Conservation (phyloP, 2,797 vertebrate genomes). For the Scolopax rusticola region DNA sequence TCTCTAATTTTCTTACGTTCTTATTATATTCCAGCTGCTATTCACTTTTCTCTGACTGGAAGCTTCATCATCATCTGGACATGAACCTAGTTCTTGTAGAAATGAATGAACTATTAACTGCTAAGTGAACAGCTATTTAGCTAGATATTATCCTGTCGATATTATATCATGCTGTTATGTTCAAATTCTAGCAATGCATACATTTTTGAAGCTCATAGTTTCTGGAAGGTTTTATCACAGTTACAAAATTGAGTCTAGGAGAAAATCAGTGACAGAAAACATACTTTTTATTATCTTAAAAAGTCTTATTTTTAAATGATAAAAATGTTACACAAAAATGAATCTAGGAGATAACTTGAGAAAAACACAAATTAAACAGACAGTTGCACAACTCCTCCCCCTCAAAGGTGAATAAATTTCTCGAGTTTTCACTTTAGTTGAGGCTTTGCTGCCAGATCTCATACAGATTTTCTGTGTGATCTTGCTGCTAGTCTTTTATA, state of each 20-base stretch:
- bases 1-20: slow-evolving; percentile 21
- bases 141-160: neutral
- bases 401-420: neutral
- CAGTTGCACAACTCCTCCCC: fast-evolving
- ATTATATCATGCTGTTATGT: neutral
- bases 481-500: neutral
- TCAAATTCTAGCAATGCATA: neutral
- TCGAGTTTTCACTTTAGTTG: neutral
- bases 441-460: neutral
- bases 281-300: neutral
- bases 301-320: neutral
- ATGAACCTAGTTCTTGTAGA: neutral
- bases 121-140: neutral
- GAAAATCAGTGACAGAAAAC: neutral
- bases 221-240: neutral
- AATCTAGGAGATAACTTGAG: neutral
- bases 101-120: neutral
- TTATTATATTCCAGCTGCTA: neutral
- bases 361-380: neutral
- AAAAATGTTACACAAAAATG: neutral
- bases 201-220: neutral
- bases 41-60: neutral
- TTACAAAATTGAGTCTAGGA: neutral
- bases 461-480: neutral
- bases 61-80: neutral